A percentile compares a stretch with the other conserved stretches of the same genome.
Conservation (phyloP, 2,797 vertebrate genomes). For the Craterocephalus amniculus region DNA sequence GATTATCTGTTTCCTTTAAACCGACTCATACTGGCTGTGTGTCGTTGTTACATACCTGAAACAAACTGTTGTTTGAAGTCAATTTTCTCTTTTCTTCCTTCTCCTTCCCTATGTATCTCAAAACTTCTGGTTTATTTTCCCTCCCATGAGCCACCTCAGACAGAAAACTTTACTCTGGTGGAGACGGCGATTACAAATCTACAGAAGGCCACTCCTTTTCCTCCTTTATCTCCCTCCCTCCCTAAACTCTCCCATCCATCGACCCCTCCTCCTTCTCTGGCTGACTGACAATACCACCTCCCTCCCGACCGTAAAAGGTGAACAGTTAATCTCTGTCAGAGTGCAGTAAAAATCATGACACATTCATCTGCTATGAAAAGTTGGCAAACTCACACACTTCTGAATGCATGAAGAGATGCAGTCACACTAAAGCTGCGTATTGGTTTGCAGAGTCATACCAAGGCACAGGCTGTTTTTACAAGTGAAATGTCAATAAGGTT, state of each 20-base stretch:
- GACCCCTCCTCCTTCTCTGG: constrained; percentile 72
- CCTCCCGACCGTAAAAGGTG: constrained; percentile 84
- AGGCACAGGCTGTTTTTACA: constrained; percentile 35
- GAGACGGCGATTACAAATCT: constrained; percentile 72
- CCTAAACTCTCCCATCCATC: constrained; percentile 41
- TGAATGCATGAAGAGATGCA: constrained; percentile 28
- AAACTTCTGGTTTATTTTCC: constrained; percentile 71
- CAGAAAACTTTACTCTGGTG: constrained; percentile 71
- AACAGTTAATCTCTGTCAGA: constrained; percentile 82
- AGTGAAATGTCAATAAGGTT: constrained; percentile 31
- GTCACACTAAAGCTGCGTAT: constrained; percentile 50
- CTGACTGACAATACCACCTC: constrained; percentile 79
- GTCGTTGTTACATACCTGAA: constrained; percentile 68
- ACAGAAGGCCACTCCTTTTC: constrained; percentile 85
- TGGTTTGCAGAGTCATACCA: constrained; percentile 46
- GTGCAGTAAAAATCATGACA: constrained; percentile 75
- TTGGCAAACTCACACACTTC: constrained; percentile 39
- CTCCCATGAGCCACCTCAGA: constrained; percentile 72
- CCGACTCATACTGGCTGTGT: constrained; percentile 31
- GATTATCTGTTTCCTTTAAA: constrained; percentile 48
- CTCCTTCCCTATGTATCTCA: constrained; percentile 54
- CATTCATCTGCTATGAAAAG: constrained; percentile 72
- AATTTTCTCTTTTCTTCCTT: constrained; percentile 45
- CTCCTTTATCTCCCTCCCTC: constrained; percentile 70
- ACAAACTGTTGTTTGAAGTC: constrained; percentile 39